These are phyloP conservation scores for Trissolcus japonicus DNA, from an alignment of 2,888 invertebrate genomes.

Conservation along the genomic window DNA sequence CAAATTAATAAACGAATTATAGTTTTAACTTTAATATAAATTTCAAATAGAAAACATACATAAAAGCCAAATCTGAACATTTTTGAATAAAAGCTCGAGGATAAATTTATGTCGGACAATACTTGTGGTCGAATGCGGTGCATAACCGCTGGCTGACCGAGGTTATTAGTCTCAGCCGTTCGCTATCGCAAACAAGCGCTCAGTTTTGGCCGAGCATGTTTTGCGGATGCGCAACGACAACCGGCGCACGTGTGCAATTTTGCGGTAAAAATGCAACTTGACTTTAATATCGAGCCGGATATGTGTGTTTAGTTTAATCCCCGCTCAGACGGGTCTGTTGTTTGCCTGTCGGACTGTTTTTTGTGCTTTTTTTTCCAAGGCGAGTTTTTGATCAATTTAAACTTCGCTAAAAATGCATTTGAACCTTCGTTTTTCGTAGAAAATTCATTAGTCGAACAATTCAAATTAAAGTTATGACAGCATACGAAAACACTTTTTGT, in stretches of 20 bases:
- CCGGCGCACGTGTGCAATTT: slow-evolving; percentile 22
- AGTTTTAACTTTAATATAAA: too few relatives aligned
- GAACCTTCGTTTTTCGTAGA: background rate
- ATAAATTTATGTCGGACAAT: background rate
- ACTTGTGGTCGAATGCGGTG: slow-evolving; percentile 18
- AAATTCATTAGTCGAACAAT: background rate
- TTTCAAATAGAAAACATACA: too few relatives aligned
- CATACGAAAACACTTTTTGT: too few relatives aligned
- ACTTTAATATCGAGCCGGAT: slow-evolving; percentile 16
- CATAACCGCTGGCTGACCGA: slow-evolving; percentile 23
- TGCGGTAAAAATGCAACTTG: slow-evolving; percentile 30
- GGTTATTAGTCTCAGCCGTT: slow-evolving; percentile 32
- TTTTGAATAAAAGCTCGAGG: background rate
- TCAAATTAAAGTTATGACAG: background rate
- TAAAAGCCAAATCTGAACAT: too few relatives aligned
- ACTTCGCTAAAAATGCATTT: background rate
- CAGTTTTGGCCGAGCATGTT: slow-evolving; percentile 19
- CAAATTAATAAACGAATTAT: too few relatives aligned
- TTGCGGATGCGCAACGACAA: slow-evolving; percentile 26
- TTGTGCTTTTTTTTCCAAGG: background rate
- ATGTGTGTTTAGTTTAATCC: slow-evolving; percentile 21
- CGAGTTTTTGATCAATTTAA: too few relatives aligned
- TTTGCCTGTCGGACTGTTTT: slow-evolving; percentile 1
- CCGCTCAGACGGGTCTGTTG: slow-evolving; percentile 3
- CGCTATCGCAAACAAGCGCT: slow-evolving; percentile 15